Evolutionary conservation across 2,113 vertebrate species (phyloP).

Genomic region (Artemisiospiza belli): DNA sequence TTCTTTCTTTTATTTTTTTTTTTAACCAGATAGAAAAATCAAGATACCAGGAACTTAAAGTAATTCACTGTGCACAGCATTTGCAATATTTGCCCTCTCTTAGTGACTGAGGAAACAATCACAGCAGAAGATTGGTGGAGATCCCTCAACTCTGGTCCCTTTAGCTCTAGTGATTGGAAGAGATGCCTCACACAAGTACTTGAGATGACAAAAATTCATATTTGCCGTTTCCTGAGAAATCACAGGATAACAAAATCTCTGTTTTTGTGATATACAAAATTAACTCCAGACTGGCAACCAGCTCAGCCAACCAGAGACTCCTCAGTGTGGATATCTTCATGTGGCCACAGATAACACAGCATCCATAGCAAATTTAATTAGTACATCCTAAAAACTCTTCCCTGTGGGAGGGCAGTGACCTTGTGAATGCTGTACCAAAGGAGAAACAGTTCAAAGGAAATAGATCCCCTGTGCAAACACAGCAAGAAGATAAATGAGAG

Average conservation of each 20-base stretch:
- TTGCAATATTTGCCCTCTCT: not conserved
- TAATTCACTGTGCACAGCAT: not conserved
- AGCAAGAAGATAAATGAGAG: not conserved
- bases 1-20: not conserved
- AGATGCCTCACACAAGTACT: not conserved
- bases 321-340: not conserved
- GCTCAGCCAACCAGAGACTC: not conserved
- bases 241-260: not conserved
- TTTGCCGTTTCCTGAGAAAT: not conserved
- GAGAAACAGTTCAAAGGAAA: not conserved
- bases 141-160: accelerated
- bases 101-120: not conserved
- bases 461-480: not conserved
- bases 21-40: not conserved
- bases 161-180: not conserved
- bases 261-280: not conserved
- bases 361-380: not conserved
- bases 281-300: not conserved
- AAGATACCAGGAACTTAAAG: not conserved
- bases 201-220: not conserved
- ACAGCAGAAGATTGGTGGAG: not conserved
- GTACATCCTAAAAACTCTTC: not conserved
- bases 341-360: not conserved
- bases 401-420: not conserved
- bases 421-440: not conserved